Base-by-base conservation (phyloP, 2,888 invertebrate species). In the Aspidiotus destructor region DNA sequence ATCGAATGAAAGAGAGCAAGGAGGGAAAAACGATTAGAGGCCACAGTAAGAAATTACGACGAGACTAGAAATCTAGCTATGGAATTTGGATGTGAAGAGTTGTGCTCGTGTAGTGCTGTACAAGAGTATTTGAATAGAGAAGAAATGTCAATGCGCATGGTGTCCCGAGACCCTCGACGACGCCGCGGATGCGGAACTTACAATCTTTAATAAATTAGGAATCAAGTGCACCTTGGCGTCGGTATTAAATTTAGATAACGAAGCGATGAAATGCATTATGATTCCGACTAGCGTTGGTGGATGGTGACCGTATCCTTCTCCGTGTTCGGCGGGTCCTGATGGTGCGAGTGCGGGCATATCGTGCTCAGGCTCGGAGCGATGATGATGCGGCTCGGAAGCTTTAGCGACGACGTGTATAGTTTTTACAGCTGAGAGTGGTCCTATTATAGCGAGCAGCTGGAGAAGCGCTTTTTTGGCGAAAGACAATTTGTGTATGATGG, bases 401-500 rank as follows among this genome's bases (percentile, higher is more conserved):
- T 69, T 61, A 40, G 69, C 62, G n/a, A 62, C 62, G 1, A 69
- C 57, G 40, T 69, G 69, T 10, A 69, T 57, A 3, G 62, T 62
- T 11, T 69, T 69, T 15, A 62, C 55, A 48, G 69, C 69, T 10
- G 69, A 69, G 13, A 69, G 62, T 8, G 69, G 62, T 16, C 69
- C 69, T 10, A 69, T 62, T 11, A 69, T 62, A 44, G 69, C 69
- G 28, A 69, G 57, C 62, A 69, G 55, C 40, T 62, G 69, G n/a
- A 69, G 62, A 9, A 69, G 54, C 0, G 69, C 69, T 5, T 62
- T 62, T 57, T 69, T 69, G 62, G 62, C 62, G 52, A 69, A 69
- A 8, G 62, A 62, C 54, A 69, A 44, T 40, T 69, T 69, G 40
- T 69, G 69, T 6, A 69, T 62, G 62, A 69, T 69, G n/a, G 69